phyloP scores from a whole-genome alignment of 2,113 vertebrate genomes.

The Burhinus oedicnemus region DNA sequence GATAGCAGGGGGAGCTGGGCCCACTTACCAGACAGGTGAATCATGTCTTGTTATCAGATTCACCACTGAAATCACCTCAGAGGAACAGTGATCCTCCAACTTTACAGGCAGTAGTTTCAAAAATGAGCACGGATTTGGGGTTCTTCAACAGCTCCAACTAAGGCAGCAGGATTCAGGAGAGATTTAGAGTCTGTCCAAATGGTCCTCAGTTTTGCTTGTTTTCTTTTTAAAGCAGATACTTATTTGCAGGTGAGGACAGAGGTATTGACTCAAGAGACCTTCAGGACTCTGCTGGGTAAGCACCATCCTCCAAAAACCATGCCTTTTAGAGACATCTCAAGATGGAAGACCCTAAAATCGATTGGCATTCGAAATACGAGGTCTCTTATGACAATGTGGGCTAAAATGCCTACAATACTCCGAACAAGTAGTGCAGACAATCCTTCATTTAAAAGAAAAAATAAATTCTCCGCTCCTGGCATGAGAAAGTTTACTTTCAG shows the following conservation, averaged over 20 bases:
- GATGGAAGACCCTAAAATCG: conserved; percentile 12
- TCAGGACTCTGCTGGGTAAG: background rate
- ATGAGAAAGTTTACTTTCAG: conserved; percentile 80
- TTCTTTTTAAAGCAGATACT: background rate
- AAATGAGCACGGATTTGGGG: background rate
- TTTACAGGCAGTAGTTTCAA: background rate
- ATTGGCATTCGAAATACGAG: background rate
- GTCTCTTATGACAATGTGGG: conserved; percentile 5
- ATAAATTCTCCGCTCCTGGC: conserved; percentile 48
- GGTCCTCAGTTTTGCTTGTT: background rate
- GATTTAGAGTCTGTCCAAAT: background rate
- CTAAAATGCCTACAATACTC: background rate
- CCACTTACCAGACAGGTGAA: background rate
- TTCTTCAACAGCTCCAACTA: background rate
- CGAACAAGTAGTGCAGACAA: conserved; percentile 27
- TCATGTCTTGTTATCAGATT: background rate
- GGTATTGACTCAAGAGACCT: background rate
- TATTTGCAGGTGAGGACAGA: background rate
- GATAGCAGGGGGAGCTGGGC: background rate
- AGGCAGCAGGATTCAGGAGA: background rate
- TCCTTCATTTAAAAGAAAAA: conserved; percentile 40
- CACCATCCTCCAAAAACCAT: background rate
- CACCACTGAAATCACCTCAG: background rate
- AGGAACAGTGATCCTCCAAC: background rate
- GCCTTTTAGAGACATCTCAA: conserved; percentile 34